Conservation (phyloP, 1,140 invertebrate genomes). For the Lucilia cuprina region DNA sequence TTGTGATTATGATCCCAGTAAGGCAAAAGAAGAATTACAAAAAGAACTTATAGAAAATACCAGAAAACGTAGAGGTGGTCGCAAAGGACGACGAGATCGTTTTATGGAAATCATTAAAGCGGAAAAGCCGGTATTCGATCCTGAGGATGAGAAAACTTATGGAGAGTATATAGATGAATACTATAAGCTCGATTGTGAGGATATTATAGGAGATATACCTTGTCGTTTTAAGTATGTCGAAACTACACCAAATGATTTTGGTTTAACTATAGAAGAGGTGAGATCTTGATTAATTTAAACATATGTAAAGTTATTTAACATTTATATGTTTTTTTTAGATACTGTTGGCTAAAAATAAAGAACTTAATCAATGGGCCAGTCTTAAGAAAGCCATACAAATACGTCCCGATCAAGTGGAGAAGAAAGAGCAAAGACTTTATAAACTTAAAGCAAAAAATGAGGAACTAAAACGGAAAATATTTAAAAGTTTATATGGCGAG, state of each 20-base stretch:
- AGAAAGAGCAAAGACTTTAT: constrained; percentile 80
- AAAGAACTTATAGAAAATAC: constrained; percentile 69
- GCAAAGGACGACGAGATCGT: constrained; percentile 69
- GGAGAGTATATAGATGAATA: constrained; percentile 93
- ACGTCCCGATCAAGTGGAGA: constrained; percentile 79
- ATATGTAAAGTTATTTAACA: background rate
- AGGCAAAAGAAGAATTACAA: constrained; percentile 64
- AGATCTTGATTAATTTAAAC: constrained; percentile 31
- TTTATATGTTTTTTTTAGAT: constrained; percentile 71
- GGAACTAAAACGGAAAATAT: constrained; percentile 79
- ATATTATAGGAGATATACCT: constrained; percentile 88
- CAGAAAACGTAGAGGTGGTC: constrained; percentile 68
- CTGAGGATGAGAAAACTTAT: constrained; percentile 77
- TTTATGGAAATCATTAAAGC: constrained; percentile 75
- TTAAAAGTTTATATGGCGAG: constrained; percentile 80
- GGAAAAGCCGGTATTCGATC: constrained; percentile 85
- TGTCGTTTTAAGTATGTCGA: constrained; percentile 94
- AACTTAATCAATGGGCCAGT: constrained; percentile 94
- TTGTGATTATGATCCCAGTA: constrained; percentile 78
- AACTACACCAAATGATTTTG: constrained; percentile 89
- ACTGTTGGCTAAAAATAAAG: constrained; percentile 86
- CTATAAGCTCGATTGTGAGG: constrained; percentile 93
- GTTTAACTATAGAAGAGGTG: constrained; percentile 89
- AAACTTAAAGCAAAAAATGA: constrained; percentile 76
- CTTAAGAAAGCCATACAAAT: constrained; percentile 88